Evolutionary conservation across 2,113 vertebrate genomes (phyloP), one percentile per base, ranked within the genome.

Genomic region (Hyaena hyaena): DNA sequence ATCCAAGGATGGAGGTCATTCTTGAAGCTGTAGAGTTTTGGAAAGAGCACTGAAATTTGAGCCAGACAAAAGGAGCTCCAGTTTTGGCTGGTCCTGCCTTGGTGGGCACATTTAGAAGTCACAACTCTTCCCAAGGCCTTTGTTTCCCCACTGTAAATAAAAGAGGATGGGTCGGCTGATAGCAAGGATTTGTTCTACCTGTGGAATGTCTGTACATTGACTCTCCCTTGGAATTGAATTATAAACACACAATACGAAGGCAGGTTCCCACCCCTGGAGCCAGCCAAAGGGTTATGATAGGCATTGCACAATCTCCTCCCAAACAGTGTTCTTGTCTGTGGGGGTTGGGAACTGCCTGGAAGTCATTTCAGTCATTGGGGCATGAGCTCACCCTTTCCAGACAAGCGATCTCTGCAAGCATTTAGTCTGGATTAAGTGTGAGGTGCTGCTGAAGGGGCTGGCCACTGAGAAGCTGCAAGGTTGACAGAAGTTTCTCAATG

Each of bases 301-400:
- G 63, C 31, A 82, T 95, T 95, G 90, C 65, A 85, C 91, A 96
- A 92, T 81, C 11, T 8, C 88, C 95, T 97, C 97, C 93, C 95
- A 95, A 66, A 88, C 77, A 87, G 95, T 61, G 95, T 68, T 98
- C 92, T 96, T 77, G 24, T 68, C 91, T 95, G 87, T 95, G 48
- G 10, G n/a, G 97, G 95, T 45, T 96, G 90, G 96, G 92, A 97
- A 82, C 76, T 86, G 73, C 80, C 86, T 65, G 96, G 92, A 93
- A 96, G 92, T 88, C 97, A 35, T 95, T 98, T 86, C 81, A 68
- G 97, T 91, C 90, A 31, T 39, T 91, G 96, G 80, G 68, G 61
- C 73, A 80, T 95, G 96, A 88, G 98, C 96, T 98, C 97, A 98
- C 88, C 96, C 87, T 90, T 97, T 98, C 97, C 96, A 98, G 50